Conservation (phyloP, 2,797 vertebrate species). For the Melopsittacus undulatus region DNA sequence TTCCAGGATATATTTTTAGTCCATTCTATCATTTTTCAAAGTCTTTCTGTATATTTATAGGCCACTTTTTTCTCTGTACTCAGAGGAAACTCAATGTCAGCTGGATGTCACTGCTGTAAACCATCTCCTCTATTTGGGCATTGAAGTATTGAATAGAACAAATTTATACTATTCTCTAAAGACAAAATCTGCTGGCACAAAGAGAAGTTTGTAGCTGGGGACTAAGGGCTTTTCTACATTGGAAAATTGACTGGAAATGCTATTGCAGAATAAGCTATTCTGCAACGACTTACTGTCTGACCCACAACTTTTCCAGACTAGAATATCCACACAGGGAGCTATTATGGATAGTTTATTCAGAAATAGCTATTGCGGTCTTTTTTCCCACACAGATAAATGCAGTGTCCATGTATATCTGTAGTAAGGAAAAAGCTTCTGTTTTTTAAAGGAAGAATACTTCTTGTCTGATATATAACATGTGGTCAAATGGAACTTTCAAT, state of each 20-base stretch:
- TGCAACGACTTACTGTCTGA: constrained; percentile 13
- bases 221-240: background rate
- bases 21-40: background rate
- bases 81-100: background rate
- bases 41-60: background rate
- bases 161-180: constrained; percentile 2
- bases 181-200: constrained; percentile 31
- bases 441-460: background rate
- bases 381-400: background rate
- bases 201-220: background rate
- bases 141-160: background rate
- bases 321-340: constrained; percentile 28
- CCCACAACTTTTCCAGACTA: background rate
- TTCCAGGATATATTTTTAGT: background rate
- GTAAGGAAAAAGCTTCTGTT: background rate
- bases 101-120: background rate
- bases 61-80: background rate
- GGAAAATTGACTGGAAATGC: constrained; percentile 28
- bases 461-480: background rate
- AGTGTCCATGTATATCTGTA: background rate
- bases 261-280: constrained; percentile 39
- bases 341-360: background rate
- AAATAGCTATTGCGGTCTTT: background rate
- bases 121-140: background rate
- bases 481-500: constrained; percentile 4